Conservation (phyloP, 2,113 vertebrate genomes). For the Astatotilapia flaviijosephi region DNA sequence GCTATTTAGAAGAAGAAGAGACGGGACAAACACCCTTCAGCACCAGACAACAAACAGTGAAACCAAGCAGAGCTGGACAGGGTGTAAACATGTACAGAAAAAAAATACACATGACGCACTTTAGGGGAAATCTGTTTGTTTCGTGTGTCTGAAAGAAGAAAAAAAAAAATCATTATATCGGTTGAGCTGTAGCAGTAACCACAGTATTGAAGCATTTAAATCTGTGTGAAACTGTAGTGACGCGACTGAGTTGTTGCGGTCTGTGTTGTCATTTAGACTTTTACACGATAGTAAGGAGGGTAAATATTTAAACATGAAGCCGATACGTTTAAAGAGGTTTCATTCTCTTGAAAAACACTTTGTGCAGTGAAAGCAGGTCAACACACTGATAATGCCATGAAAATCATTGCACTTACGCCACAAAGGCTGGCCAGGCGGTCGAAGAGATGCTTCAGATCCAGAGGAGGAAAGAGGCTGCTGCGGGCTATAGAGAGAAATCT, state of each 20-base stretch:
- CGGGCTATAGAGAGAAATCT: conserved; percentile 76
- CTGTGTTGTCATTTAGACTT: neutral
- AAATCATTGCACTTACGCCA: conserved; percentile 80
- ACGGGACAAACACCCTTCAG: neutral
- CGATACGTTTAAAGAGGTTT: neutral
- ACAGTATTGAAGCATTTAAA: neutral
- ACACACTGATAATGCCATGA: neutral
- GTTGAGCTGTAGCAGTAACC: neutral
- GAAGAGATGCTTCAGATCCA: conserved; percentile 65
- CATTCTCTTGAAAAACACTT: neutral
- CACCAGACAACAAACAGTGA: neutral
- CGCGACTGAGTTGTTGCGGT: neutral
- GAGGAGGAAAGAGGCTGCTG: conserved; percentile 76
- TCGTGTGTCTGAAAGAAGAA: neutral
- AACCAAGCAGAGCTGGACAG: neutral
- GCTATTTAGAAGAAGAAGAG: neutral
- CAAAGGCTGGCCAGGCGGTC: conserved; percentile 73
- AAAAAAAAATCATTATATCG: neutral
- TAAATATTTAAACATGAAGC: neutral
- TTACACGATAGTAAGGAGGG: neutral
- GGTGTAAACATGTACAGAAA: neutral
- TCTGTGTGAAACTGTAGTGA: neutral
- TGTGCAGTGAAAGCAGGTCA: neutral
- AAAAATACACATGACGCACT: neutral
- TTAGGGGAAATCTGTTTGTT: neutral